Evolutionary conservation across 1,140 invertebrate species (phyloP), one percentile per base, ranked within the genome.

Genomic region (Sminthurides bifidus): DNA sequence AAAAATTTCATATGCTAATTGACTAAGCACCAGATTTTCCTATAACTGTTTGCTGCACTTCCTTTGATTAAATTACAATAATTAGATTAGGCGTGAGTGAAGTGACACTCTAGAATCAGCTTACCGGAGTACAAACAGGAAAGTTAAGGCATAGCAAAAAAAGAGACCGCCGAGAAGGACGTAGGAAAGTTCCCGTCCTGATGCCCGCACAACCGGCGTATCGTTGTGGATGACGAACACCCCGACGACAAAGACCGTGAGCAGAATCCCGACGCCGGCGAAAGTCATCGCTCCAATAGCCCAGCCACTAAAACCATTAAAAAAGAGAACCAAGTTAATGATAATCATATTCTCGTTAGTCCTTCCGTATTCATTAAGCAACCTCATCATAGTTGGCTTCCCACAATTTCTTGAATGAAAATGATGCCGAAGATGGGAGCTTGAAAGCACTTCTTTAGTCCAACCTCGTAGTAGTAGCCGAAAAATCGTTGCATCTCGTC

Each of bases 201-300:
- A 87, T 0, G 90, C 90, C 58, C 88, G 79, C 30, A 94, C 90
- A 26, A 94, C 84, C 0, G 89, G 88, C 1, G 88, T 91, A 59
- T 87, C 79, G 66, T 85, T 83, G 69, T 87, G 80, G 48, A 76
- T 78, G n/a, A 82, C 64, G 72, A 85, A 88, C 49, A 85, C 79
- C 4, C 73, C 74, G 8, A 73, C 69, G 15, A 75, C 69, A 19
- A 68, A 66, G 15, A 57, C 27, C 5, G 72, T 74, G 2, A 73
- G 30, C 4, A 71, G 33, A 62, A 72, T 67, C 5, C 77, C 77
- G 1, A 74, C 56, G 0, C 69, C 65, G 6, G 74, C 68, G 62
- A 78, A 74, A 1, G 68, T 54, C 70, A 79, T 91, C 1, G 90
- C 90, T 0, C 85, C 87, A 49, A 94, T 89, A 0, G 89, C 90